phyloP scores from a whole-genome alignment of 2,888 invertebrate genomes.

The Synanthedon andrenaeformis region DNA sequence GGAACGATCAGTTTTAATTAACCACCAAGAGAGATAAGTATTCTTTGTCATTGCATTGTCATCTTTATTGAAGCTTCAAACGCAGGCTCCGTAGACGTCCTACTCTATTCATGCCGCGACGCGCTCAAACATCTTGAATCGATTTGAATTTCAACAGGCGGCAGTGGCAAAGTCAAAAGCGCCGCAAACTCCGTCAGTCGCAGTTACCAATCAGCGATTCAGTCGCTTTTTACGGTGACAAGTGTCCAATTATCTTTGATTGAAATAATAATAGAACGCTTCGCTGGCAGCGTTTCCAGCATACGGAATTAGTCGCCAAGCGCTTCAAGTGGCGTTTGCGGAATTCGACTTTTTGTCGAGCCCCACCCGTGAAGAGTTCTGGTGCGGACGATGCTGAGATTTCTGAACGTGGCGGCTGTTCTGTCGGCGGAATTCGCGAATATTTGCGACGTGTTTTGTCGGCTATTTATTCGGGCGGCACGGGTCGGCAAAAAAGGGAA shows the following conservation, averaged over 20 bases:
- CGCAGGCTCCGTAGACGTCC: slow-evolving; percentile 13
- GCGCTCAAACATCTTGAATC: slow-evolving; percentile 18
- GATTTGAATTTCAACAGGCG: slow-evolving; percentile 37
- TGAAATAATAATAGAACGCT: slow-evolving; percentile 57
- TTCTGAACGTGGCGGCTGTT: slow-evolving; percentile 37
- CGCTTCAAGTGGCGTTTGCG: slow-evolving; percentile 15
- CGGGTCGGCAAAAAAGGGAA: slow-evolving; percentile 4
- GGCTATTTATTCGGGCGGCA: slow-evolving; percentile 40
- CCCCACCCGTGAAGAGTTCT: slow-evolving; percentile 52
- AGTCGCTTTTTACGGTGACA: slow-evolving; percentile 49
- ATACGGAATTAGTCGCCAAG: slow-evolving; percentile 34
- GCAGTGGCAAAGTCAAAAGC: slow-evolving; percentile 32
- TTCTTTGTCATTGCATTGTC: background rate
- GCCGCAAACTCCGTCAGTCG: slow-evolving; percentile 34
- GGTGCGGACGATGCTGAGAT: slow-evolving; percentile 19
- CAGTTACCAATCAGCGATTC: slow-evolving; percentile 27
- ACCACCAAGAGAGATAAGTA: background rate
- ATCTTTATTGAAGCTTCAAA: slow-evolving; percentile 31
- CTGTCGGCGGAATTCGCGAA: slow-evolving; percentile 33
- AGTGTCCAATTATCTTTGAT: slow-evolving; percentile 62
- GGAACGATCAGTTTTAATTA: slow-evolving; percentile 2
- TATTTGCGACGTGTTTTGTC: slow-evolving; percentile 49
- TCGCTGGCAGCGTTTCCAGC: slow-evolving; percentile 33
- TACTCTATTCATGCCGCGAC: slow-evolving; percentile 16
- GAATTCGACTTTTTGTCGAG: slow-evolving; percentile 34